phyloP scores from a whole-genome alignment of 2,888 invertebrate genomes.

The Oscheius sp. region DNA sequence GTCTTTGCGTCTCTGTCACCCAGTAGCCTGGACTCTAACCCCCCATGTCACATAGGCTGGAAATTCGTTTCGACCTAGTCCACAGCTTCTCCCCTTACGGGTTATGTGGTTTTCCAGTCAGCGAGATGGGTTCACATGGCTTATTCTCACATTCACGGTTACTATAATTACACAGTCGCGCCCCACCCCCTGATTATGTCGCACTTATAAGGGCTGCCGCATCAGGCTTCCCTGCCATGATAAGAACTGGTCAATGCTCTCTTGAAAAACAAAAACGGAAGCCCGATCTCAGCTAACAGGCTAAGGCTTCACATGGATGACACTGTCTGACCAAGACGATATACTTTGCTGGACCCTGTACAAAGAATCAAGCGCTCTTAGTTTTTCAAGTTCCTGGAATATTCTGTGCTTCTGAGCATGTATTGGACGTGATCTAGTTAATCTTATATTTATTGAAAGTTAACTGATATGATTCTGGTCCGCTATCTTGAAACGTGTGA shows the following conservation, averaged over 20 bases:
- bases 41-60: constrained; percentile 39
- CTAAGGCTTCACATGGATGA: no score
- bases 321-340: no score
- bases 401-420: no score
- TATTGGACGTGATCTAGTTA: no score
- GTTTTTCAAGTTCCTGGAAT: no score
- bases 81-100: constrained; percentile 37
- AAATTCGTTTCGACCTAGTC: constrained; percentile 41
- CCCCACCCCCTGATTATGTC: constrained; percentile 6
- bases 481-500: no score
- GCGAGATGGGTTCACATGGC: constrained; percentile 3
- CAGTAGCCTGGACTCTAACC: constrained; percentile 37
- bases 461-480: no score
- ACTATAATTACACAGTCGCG: constrained; percentile 18
- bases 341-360: no score
- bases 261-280: neutral
- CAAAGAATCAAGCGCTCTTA: no score
- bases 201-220: constrained; percentile 23
- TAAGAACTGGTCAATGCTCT: constrained; percentile 27
- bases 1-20: constrained; percentile 29
- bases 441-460: no score
- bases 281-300: no score
- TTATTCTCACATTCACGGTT: constrained; percentile 9
- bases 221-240: constrained; percentile 19
- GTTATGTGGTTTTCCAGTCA: constrained; percentile 28